Conservation (phyloP, 2,797 vertebrate genomes). For the Sciurus carolinensis region DNA sequence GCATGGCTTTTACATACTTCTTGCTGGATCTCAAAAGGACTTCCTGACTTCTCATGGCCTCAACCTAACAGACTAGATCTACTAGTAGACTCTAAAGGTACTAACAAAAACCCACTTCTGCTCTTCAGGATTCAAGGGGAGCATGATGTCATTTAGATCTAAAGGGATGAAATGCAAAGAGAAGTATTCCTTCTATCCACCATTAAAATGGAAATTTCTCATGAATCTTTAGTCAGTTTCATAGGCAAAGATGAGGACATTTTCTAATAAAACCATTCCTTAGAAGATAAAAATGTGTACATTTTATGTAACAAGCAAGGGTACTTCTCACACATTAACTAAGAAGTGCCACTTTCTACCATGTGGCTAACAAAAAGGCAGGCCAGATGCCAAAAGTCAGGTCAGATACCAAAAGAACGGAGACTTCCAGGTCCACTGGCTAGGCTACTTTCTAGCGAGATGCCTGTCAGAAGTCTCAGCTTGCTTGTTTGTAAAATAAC, state of each 20-base stretch:
- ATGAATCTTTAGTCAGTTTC: neutral
- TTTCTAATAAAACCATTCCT: neutral
- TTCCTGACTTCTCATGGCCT: neutral
- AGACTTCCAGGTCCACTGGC: neutral
- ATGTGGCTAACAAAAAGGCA: neutral
- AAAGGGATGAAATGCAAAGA: neutral
- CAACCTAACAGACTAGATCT: neutral
- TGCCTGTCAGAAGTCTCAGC: neutral
- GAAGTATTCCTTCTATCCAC: neutral
- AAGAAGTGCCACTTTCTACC: neutral
- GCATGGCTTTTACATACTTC: neutral
- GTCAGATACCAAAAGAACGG: neutral
- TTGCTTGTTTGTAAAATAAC: neutral
- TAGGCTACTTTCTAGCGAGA: neutral
- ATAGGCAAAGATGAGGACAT: neutral
- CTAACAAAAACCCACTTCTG: neutral
- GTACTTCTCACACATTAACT: neutral
- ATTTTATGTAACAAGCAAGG: neutral
- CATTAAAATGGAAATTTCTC: neutral
- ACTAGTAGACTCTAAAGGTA: neutral
- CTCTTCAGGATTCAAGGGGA: neutral
- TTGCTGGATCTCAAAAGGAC: neutral
- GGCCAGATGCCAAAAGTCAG: neutral
- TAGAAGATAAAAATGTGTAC: neutral
- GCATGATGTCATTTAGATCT: neutral